Percentiles rank a stretch among this genome's conserved stretches.
Evolutionary conservation across 2,888 invertebrate genomes (phyloP).

Genomic region (Priapulus caudatus): DNA sequence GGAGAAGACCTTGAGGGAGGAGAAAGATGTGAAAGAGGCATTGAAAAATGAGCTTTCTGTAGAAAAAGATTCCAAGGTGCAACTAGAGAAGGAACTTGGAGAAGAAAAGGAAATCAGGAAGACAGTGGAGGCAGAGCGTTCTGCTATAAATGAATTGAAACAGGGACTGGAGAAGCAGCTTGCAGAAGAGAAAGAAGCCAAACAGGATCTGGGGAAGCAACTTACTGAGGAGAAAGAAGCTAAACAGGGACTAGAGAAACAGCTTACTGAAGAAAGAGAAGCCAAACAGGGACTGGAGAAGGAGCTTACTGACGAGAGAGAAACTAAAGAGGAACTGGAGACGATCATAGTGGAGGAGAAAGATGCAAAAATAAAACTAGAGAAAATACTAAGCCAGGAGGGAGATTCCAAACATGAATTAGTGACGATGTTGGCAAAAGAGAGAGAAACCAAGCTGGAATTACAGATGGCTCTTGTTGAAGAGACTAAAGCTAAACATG

Average conservation of each 20-base stretch:
- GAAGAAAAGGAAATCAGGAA: not conserved
- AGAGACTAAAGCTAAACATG: too few relatives aligned
- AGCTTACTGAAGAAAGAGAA: not conserved
- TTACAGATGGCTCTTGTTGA: too few relatives aligned
- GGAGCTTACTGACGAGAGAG: not conserved
- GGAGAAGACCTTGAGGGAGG: too few relatives aligned
- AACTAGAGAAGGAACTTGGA: slow-evolving; percentile 3
- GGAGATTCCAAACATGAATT: too few relatives aligned
- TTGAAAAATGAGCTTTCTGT: not conserved
- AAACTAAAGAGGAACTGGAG: not conserved
- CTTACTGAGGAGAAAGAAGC: not conserved
- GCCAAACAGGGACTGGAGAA: not conserved
- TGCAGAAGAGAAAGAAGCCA: not conserved
- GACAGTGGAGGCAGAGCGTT: not conserved
- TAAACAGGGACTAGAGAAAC: not conserved
- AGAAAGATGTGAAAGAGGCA: not conserved
- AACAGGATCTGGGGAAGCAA: not conserved
- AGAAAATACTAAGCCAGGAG: too few relatives aligned
- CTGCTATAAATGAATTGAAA: not conserved
- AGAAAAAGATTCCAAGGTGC: not conserved
- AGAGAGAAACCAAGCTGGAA: too few relatives aligned
- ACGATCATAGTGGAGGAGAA: too few relatives aligned
- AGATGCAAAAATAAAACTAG: too few relatives aligned
- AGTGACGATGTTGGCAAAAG: too few relatives aligned
- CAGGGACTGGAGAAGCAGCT: not conserved